A percentile compares a stretch with the other conserved stretches of the same genome.
These are phyloP conservation scores for Acleris laterana DNA, from an alignment of 2,888 invertebrate genomes.

Conservation along the genomic window DNA sequence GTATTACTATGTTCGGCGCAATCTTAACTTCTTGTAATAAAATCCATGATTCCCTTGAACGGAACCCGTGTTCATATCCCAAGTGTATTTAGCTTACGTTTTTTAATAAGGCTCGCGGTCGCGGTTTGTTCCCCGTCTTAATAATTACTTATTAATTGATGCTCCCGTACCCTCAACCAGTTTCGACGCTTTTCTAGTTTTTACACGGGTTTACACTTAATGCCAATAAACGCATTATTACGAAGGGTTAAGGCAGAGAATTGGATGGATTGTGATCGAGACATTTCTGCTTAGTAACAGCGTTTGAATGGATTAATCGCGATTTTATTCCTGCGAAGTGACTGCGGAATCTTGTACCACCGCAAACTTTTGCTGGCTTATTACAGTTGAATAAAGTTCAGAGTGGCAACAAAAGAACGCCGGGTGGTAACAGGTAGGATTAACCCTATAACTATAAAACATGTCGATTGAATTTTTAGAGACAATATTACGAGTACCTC, in stretches of 20 bases:
- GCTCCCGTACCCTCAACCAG: slow-evolving; percentile 28
- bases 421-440: too few relatives aligned
- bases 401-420: too few relatives aligned
- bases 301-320: slow-evolving; percentile 13
- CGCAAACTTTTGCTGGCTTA: too few relatives aligned
- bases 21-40: too few relatives aligned
- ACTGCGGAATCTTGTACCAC: neutral
- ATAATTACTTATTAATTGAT: slow-evolving; percentile 35
- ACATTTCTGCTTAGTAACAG: slow-evolving; percentile 11
- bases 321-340: neutral
- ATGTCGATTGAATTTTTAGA: too few relatives aligned
- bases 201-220: slow-evolving; percentile 1
- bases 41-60: neutral
- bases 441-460: too few relatives aligned
- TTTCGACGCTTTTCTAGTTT: slow-evolving; percentile 28
- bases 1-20: too few relatives aligned
- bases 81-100: neutral
- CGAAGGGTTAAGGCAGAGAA: neutral
- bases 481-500: too few relatives aligned
- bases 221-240: neutral
- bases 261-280: neutral
- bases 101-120: slow-evolving; percentile 9
- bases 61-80: neutral
- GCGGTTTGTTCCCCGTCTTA: slow-evolving; percentile 31
- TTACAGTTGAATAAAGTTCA: too few relatives aligned